phyloP scores from a whole-genome alignment of 2,113 vertebrate genomes.

The Xenopus laevis region DNA sequence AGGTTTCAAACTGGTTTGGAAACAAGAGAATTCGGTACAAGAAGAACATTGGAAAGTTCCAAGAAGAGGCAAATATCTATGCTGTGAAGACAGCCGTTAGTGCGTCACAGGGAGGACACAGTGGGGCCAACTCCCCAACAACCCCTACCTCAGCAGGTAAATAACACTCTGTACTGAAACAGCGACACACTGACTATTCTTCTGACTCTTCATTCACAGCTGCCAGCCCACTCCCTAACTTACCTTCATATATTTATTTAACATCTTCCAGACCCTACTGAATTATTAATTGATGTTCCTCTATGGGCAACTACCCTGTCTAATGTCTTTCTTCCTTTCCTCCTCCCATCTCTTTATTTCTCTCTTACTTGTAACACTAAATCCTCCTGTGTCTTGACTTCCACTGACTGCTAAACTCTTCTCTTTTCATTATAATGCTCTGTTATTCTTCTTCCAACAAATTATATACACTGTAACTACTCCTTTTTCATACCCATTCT shows the following conservation, averaged over 20 bases:
- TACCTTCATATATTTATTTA: not conserved
- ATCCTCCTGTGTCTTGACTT: too few species aligned
- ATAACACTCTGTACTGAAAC: rapidly evolving
- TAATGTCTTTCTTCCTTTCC: not conserved
- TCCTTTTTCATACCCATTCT: too few species aligned
- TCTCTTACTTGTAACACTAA: too few species aligned
- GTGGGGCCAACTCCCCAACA: conserved; percentile 79
- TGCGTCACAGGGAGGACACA: conserved; percentile 68
- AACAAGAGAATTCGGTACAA: conserved; percentile 92
- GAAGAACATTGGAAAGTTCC: conserved; percentile 91
- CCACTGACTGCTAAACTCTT: too few species aligned
- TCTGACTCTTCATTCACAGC: too few species aligned
- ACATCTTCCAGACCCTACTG: not conserved
- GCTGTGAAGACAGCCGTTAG: conserved; percentile 86
- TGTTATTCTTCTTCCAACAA: too few species aligned
- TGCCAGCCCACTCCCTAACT: too few species aligned
- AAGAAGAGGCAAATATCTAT: conserved; percentile 89
- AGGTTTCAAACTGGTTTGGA: conserved; percentile 94
- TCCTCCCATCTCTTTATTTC: not conserved
- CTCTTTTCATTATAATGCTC: too few species aligned
- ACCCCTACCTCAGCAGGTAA: conserved; percentile 68
- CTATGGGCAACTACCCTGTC: not conserved
- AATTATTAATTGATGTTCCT: not conserved
- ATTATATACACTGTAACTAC: too few species aligned
- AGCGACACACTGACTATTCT: too few species aligned